Percentiles rank a stretch among this genome's conserved stretches.
phyloP scores from a whole-genome alignment of 2,888 invertebrate genomes.

The Pantelozetes paolii region DNA sequence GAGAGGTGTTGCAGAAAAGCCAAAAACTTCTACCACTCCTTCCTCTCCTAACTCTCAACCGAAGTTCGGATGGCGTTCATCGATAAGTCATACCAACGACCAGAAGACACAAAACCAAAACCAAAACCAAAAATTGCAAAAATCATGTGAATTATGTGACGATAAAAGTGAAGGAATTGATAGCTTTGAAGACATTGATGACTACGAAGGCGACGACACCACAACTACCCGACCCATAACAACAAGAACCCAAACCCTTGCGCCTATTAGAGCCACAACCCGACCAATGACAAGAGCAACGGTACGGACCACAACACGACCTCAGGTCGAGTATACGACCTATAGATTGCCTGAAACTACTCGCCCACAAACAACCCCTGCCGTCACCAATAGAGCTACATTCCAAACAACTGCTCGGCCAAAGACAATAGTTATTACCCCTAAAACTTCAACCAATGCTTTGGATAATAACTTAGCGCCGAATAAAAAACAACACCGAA shows the following conservation, averaged over 20 bases:
- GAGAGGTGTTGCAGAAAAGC: background rate
- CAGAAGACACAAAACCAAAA: background rate
- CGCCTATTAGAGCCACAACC: background rate
- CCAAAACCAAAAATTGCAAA: background rate
- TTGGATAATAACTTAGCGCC: background rate
- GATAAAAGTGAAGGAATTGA: background rate
- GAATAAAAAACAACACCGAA: constrained; percentile 32
- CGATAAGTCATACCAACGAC: background rate
- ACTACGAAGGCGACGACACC: background rate
- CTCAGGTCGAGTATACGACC: constrained; percentile 1
- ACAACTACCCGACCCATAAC: background rate
- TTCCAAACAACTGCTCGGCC: background rate
- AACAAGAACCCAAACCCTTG: background rate
- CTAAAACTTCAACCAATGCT: background rate
- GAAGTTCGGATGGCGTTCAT: constrained; percentile 30
- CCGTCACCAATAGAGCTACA: background rate
- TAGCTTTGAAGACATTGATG: background rate
- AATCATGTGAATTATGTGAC: background rate
- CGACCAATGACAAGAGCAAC: constrained; percentile 3
- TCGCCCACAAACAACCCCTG: background rate
- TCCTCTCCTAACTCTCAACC: background rate
- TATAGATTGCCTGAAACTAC: background rate
- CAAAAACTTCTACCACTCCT: constrained; percentile 10
- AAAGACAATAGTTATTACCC: background rate
- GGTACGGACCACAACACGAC: background rate